Conservation (phyloP, 2,113 vertebrate species). For the Cygnus buccinator region DNA sequence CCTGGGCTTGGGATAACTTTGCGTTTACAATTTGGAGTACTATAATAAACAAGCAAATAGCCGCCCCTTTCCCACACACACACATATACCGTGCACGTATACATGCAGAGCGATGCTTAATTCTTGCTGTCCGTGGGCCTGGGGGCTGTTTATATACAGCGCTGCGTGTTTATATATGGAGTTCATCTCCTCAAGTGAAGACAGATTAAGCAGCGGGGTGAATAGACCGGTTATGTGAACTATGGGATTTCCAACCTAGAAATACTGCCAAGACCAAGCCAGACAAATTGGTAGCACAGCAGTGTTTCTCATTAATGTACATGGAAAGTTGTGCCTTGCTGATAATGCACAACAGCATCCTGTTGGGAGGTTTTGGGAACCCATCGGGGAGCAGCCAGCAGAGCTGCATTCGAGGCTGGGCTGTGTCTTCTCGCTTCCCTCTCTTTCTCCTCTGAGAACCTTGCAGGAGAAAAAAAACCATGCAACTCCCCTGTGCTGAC, state of each 20-base stretch:
- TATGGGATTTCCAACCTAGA: constrained; percentile 54
- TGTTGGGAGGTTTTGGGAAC: constrained; percentile 44
- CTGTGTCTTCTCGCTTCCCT: not conserved
- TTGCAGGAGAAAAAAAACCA: not conserved
- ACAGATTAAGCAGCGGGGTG: constrained; percentile 66
- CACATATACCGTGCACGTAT: not conserved
- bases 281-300: constrained; percentile 72
- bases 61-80: not conserved
- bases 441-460: not conserved
- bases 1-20: not conserved
- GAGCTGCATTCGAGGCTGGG: not conserved
- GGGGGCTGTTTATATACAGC: constrained; percentile 51
- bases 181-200: constrained; percentile 69
- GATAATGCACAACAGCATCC: constrained; percentile 61
- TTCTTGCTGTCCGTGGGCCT: not conserved
- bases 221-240: constrained; percentile 65
- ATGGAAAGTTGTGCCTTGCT: constrained; percentile 62
- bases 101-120: not conserved
- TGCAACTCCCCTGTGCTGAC: not conserved
- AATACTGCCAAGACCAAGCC: constrained; percentile 60
- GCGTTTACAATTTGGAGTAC: not conserved
- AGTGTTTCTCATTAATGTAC: constrained; percentile 67
- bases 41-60: constrained; percentile 1
- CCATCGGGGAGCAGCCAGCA: constrained; percentile 32
- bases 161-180: constrained; percentile 25